These are phyloP conservation scores for Nesospiza acunhae DNA, from an alignment of 2,113 vertebrate genomes.

Conservation along the genomic window DNA sequence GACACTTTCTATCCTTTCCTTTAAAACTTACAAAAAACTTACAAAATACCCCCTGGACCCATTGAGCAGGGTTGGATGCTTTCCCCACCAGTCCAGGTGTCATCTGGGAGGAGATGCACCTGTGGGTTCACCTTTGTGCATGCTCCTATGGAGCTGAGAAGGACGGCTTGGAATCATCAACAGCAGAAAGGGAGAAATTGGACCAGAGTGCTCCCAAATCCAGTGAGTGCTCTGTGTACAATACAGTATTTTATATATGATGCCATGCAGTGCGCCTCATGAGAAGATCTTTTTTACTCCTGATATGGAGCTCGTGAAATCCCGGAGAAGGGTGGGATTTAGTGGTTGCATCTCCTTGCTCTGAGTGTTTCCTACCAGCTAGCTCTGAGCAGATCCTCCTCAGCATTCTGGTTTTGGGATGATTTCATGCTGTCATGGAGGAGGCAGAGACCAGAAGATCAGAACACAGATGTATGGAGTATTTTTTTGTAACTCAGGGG, in stretches of 20 bases:
- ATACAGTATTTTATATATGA: not conserved
- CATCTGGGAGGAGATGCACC: not conserved
- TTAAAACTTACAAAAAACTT: not conserved
- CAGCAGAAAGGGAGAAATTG: not conserved
- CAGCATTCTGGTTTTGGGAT: not conserved
- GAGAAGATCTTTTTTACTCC: not conserved
- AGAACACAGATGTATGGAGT: accelerated
- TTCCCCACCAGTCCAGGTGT: not conserved
- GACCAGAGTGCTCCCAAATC: not conserved
- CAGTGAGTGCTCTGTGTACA: not conserved
- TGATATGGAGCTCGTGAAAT: not conserved
- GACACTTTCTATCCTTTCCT: not conserved
- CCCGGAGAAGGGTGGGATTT: not conserved
- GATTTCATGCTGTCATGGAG: not conserved
- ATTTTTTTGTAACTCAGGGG: not conserved
- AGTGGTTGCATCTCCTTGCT: not conserved
- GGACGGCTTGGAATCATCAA: not conserved
- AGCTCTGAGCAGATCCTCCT: not conserved
- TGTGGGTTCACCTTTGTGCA: not conserved
- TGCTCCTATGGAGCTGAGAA: not conserved
- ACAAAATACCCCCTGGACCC: accelerated
- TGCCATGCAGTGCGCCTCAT: not conserved
- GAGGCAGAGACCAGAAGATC: not conserved
- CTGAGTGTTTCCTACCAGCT: not conserved
- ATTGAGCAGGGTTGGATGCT: not conserved